Evolutionary conservation across 2,113 vertebrate genomes (phyloP), one percentile per base, ranked within the genome.

Genomic region (Cyrtonyx montezumae): DNA sequence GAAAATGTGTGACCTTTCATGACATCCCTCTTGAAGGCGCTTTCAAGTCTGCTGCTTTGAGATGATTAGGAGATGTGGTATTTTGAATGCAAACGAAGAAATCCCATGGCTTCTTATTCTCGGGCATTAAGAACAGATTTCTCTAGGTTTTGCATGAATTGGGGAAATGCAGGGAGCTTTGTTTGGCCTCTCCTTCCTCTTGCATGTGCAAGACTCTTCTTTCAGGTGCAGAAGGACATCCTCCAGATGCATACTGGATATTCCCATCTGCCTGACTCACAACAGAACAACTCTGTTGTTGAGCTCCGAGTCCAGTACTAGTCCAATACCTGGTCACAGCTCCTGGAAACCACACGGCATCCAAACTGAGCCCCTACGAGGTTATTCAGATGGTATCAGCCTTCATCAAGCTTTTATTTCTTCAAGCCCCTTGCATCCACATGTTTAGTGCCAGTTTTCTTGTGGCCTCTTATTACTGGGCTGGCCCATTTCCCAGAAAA

Each of bases 1-100:
- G 69, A 87, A 94, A 96, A 94, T 1, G 30, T 71, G 68, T 91
- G 91, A 90, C 90, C 83, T 96, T 94, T 90, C 25, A 51, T 81
- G 90, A 93, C 91, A 93, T 93, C 80, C 46, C 65, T 94, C 81
- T 79, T 86, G 58, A 94, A 96, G 80, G 49, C 95, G 87, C 86
- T 96, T 97, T 95, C 82, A 94, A 75, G 84, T 69, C 87, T 94
- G 79, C 56, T 95, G 81, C 80, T 88, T 76, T 75, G 62, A 94
- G 81, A 88, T 79, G 74, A 73, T 84, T 93, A 87, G 75, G 92
- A 95, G 87, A 74, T 87, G 59, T 3, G 9, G 75, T 71, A 87
- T 91, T 93, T 62, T 68, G 48, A 85, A 96, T 88, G 89, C 19
- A 88, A 88, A 92, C 46, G 59, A 59, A 74, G 79, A 90, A 81